phyloP scores from a whole-genome alignment of 1,140 invertebrate species.

The Orchesella cincta region DNA sequence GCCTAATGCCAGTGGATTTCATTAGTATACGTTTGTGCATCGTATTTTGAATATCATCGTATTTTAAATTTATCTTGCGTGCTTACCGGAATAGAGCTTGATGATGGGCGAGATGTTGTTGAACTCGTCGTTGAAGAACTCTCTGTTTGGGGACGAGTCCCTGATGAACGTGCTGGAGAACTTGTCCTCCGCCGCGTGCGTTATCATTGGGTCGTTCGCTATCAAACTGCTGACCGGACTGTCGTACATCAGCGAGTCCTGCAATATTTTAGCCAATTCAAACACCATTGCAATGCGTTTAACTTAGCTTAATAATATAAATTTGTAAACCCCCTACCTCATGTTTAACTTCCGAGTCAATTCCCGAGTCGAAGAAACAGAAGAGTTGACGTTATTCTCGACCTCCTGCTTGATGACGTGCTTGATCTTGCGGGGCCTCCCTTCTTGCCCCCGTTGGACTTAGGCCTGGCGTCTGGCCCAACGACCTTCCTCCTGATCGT shows the following conservation, averaged over 20 bases:
- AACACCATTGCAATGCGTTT: no score
- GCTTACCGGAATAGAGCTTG: background rate
- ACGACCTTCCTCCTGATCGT: slow-evolving; percentile 77
- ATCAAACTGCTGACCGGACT: background rate
- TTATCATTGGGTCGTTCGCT: slow-evolving; percentile 14
- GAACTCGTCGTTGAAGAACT: background rate
- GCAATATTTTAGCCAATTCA: no score
- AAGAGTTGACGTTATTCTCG: background rate
- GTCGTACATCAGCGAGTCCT: background rate
- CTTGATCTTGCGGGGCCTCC: slow-evolving; percentile 12
- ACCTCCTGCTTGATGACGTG: background rate
- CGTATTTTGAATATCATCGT: background rate
- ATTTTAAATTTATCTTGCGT: background rate
- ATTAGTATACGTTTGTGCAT: background rate
- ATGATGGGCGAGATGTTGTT: slow-evolving; percentile 3
- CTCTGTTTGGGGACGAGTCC: background rate
- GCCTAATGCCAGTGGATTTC: background rate
- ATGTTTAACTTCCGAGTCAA: background rate
- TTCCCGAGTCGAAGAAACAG: slow-evolving; percentile 5
- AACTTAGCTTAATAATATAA: background rate
- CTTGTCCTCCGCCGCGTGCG: background rate
- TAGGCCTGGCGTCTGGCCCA: background rate
- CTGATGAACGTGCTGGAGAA: slow-evolving; percentile 5
- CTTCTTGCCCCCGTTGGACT: background rate
- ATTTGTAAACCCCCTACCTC: no score